Evolutionary conservation across 1,140 invertebrate genomes (phyloP), one percentile per base, ranked within the genome.

Genomic region (Metopolophium dirhodum): DNA sequence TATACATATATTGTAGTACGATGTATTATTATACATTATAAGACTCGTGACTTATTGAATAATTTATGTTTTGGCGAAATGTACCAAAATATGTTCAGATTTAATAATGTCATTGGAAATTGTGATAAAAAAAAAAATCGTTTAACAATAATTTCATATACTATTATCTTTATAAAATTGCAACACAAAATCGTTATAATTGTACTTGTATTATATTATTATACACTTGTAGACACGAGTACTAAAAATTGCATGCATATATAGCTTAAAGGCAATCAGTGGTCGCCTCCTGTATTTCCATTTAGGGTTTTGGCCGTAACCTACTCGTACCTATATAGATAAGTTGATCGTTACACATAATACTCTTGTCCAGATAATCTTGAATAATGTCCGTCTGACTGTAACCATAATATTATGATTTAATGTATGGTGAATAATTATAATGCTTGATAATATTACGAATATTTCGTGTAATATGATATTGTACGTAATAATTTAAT

Each of bases 351-450:
- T 51, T 88, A 54, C n/a, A 45, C 30, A 54, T 54, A 51, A 35
- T 35, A 35, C n/a, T 88, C 47, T 22, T 49, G 47, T 88, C 87
- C 87, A 22, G 87, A 88, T 88, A 88, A 88, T 51, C 87, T 88
- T 54, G 47, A 88, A 88, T 54, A 88, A 88, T 88, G n/a, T 35
- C 9, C 7, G 30, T 88, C 30, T 49, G 87, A 88, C 87, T 51
- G 30, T 49, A 22, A 88, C 49, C 45, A 51, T 49, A 54, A 51
- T 88, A 49, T 54, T 88, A 51, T 51, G 87, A 88, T 88, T 88
- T 88, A 54, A 37, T 30, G 30, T 30, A 23, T 18, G 45, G 23
- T 86, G 47, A 86, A 86, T 86, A 86, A 86, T 86, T 86, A 86
- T 86, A 47, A 86, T 86, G 45, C 41, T 85, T 85, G 47, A 86